Conservation (phyloP, 2,888 invertebrate species). For the Oscheius sp. region DNA sequence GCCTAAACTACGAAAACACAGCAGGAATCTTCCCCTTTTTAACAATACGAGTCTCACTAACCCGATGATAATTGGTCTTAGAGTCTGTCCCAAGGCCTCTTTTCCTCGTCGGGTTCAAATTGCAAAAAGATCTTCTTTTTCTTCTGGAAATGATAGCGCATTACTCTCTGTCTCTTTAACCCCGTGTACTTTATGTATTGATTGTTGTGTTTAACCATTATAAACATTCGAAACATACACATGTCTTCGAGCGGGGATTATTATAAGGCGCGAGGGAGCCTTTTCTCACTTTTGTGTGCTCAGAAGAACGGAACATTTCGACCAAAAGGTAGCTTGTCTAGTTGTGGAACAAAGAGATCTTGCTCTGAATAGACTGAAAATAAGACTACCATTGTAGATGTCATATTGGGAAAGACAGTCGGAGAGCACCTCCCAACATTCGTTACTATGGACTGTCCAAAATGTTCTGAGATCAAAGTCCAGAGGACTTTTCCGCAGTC, state of each 20-base stretch:
- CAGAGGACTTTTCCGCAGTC: too few relatives aligned
- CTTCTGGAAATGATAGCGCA: slow-evolving; percentile 8
- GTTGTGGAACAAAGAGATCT: too few relatives aligned
- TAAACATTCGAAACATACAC: neutral
- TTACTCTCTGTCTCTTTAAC: slow-evolving; percentile 19
- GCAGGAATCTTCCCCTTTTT: neutral
- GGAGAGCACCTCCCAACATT: too few relatives aligned
- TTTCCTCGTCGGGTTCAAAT: slow-evolving; percentile 27
- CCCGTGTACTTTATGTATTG: slow-evolving; percentile 8
- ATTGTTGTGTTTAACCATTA: slow-evolving; percentile 2
- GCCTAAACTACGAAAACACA: neutral
- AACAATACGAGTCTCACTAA: slow-evolving; percentile 12
- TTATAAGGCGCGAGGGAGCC: slow-evolving; percentile 16
- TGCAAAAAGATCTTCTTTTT: slow-evolving; percentile 29
- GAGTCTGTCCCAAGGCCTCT: neutral
- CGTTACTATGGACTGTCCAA: too few relatives aligned
- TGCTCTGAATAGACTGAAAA: too few relatives aligned
- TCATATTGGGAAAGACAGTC: too few relatives aligned
- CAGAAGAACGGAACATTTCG: too few relatives aligned
- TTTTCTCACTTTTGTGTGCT: slow-evolving; percentile 8
- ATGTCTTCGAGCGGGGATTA: slow-evolving; percentile 22
- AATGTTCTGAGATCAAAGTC: too few relatives aligned
- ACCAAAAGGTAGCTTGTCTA: too few relatives aligned
- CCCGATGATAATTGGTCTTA: slow-evolving; percentile 22
- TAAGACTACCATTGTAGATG: too few relatives aligned